Evolutionary conservation across 2,113 vertebrate genomes (phyloP).

Genomic region (Epinephelus fuscoguttatus): DNA sequence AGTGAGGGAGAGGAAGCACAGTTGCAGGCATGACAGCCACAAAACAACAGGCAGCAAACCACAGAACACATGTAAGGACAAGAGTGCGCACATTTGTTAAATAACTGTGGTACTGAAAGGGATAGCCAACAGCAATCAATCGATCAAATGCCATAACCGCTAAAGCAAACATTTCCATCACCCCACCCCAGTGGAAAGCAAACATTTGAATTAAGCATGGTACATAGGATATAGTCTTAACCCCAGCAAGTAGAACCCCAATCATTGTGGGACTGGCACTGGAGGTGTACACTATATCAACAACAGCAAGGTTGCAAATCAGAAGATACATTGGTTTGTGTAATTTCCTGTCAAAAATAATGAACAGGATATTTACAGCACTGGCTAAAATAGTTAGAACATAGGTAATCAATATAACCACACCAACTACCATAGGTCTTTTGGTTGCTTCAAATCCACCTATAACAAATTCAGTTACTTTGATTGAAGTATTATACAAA

Average conservation of each 20-base stretch:
- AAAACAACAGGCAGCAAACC: conserved; percentile 39
- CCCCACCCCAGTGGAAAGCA: conserved; percentile 12
- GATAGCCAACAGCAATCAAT: conserved; percentile 55
- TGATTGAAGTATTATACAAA: conserved; percentile 37
- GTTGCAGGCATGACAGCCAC: conserved; percentile 11
- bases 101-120: conserved; percentile 55
- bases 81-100: conserved; percentile 46
- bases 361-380: conserved; percentile 40
- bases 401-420: conserved; percentile 44
- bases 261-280: conserved; percentile 59
- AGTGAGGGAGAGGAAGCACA: conserved; percentile 28
- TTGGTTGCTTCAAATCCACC: conserved; percentile 54
- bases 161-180: conserved; percentile 68
- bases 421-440: conserved; percentile 35
- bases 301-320: conserved; percentile 65
- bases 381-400: conserved; percentile 41
- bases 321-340: conserved; percentile 71
- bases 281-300: conserved; percentile 57
- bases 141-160: conserved; percentile 62
- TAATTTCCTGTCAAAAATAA: conserved; percentile 51
- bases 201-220: conserved; percentile 60
- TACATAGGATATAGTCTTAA: conserved; percentile 48
- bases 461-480: conserved; percentile 52
- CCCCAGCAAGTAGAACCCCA: conserved; percentile 34
- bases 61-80: conserved; percentile 24